phyloP scores from a whole-genome alignment of 1,140 invertebrate genomes.

The Drosophila azteca region DNA sequence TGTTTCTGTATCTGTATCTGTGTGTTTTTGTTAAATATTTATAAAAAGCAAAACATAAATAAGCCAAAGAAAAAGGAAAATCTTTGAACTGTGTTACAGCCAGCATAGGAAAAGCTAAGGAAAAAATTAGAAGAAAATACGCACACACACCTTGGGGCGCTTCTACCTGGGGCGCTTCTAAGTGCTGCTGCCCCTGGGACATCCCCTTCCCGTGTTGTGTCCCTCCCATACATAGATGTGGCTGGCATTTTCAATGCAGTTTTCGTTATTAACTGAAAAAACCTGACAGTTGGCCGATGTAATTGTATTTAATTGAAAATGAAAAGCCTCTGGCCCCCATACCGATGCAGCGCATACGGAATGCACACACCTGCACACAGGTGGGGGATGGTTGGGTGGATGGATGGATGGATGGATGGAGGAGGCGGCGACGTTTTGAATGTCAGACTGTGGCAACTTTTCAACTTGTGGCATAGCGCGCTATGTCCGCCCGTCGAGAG shows the following conservation, averaged over 20 bases:
- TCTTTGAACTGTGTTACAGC: conserved; percentile 62
- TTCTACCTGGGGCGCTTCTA: conserved; percentile 48
- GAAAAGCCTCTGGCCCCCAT: conserved; percentile 42
- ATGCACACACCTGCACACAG: conserved; percentile 33
- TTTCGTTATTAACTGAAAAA: conserved; percentile 73
- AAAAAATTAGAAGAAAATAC: conserved; percentile 13
- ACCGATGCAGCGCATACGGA: background rate
- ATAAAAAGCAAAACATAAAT: conserved; percentile 32
- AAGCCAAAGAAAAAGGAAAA: conserved; percentile 26
- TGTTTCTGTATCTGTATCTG: background rate
- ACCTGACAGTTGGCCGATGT: conserved; percentile 62
- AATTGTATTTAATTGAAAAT: conserved; percentile 62
- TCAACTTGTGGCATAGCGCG: conserved; percentile 18
- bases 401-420: background rate
- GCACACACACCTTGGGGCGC: conserved; percentile 4
- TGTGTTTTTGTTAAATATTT: conserved; percentile 49
- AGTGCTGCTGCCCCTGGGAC: conserved; percentile 34
- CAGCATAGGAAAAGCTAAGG: background rate
- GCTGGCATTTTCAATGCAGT: conserved; percentile 36
- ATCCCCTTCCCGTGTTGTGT: background rate
- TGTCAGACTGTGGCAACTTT: conserved; percentile 59
- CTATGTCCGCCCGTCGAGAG: conserved; percentile 34
- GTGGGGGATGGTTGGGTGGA: background rate
- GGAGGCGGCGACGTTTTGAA: conserved; percentile 51
- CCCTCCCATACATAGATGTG: background rate